phyloP scores from a whole-genome alignment of 2,113 vertebrate species.

The human (Homo sapiens) region DNA sequence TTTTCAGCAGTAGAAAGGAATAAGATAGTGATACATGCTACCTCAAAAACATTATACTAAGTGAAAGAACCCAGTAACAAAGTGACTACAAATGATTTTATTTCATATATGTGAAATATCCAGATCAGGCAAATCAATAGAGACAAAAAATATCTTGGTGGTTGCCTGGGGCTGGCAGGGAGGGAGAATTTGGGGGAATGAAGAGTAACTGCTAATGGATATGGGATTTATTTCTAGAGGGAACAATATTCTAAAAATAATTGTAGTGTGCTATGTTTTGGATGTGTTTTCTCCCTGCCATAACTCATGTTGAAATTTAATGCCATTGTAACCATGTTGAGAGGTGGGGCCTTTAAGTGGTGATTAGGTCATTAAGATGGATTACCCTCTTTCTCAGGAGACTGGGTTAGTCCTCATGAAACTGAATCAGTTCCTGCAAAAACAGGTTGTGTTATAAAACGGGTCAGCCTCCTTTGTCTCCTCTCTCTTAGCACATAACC shows the following conservation, averaged over 20 bases:
- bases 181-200: neutral
- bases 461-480: neutral
- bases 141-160: neutral
- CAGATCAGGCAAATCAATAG: neutral
- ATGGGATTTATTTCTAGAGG: neutral
- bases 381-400: neutral
- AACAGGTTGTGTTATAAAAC: neutral
- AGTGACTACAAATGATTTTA: neutral
- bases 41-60: neutral
- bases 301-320: neutral
- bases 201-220: neutral
- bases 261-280: neutral
- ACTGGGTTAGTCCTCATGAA: neutral
- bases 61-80: neutral
- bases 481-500: neutral
- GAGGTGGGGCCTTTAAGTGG: neutral
- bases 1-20: neutral
- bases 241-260: neutral
- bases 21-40: neutral
- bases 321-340: neutral
- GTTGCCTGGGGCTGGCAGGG: neutral
- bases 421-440: neutral
- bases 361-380: neutral
- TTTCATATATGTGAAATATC: neutral
- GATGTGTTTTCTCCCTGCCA: neutral